Conservation (phyloP, 1,140 invertebrate genomes). For the Neodiprion virginianus region DNA sequence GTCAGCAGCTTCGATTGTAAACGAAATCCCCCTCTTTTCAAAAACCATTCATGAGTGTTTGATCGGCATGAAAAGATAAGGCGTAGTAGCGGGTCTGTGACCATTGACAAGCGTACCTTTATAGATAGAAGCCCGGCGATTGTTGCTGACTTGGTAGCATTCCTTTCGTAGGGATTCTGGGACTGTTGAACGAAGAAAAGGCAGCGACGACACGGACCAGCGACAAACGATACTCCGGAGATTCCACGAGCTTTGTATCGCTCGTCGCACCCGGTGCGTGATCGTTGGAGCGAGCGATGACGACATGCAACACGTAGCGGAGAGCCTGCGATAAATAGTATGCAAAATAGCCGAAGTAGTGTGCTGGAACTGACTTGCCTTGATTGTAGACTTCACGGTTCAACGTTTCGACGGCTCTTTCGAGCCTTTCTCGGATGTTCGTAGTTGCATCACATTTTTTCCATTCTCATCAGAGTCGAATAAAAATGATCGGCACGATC, state of each 20-base stretch:
- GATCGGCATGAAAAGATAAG: too few relatives aligned
- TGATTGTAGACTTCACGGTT: not conserved
- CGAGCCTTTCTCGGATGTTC: slow-evolving; percentile 13
- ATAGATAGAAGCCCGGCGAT: too few relatives aligned
- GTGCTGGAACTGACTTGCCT: slow-evolving; percentile 36
- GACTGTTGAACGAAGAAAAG: not conserved
- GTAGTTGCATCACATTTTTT: too few relatives aligned
- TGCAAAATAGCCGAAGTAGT: slow-evolving; percentile 54
- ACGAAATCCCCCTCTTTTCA: too few relatives aligned
- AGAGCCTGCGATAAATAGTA: slow-evolving; percentile 19
- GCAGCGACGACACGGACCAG: not conserved
- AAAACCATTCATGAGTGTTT: too few relatives aligned
- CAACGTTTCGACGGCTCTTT: not conserved
- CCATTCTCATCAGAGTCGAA: too few relatives aligned
- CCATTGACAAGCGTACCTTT: too few relatives aligned
- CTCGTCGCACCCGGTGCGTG: not conserved
- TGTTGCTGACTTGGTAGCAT: too few relatives aligned
- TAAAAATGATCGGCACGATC: too few relatives aligned
- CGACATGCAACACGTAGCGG: not conserved
- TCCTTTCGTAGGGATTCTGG: too few relatives aligned
- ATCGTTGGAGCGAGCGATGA: not conserved
- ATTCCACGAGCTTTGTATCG: not conserved
- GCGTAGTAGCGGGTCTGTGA: too few relatives aligned
- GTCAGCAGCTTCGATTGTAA: too few relatives aligned
- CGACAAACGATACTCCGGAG: not conserved